Evolutionary conservation across 2,113 vertebrate species (phyloP), one percentile per base, ranked within the genome.

Genomic region (Chionomys nivalis): DNA sequence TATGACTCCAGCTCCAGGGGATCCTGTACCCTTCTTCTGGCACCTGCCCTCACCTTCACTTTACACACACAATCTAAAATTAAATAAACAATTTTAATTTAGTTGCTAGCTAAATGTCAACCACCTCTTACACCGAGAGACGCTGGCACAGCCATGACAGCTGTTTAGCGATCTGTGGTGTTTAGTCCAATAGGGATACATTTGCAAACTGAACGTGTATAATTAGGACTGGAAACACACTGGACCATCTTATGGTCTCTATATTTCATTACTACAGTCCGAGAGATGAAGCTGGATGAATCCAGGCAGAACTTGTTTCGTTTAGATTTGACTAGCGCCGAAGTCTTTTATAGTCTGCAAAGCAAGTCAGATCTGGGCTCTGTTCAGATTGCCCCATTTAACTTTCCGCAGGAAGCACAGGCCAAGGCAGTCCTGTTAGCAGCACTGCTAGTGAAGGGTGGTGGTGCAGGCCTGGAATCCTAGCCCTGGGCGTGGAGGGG

Each of bases 21-120:
- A 13, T 3, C n/a, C 52, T 13, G 9, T 24, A 17, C 14, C 61
- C 81, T 44, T 63, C 55, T 42, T 83, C 58, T 2, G n/a, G n/a
- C 13, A 39, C 63, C 81, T 24, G 24, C 42, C 58, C 24, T 2
- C n/a, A 39, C 11, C 19, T 26, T 12, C 8, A 10, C n/a, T 2
- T 73, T 39, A 11, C 36, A 42, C 31, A 4, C 58, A 31, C 31
- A 85, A 42, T 28, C 14, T 58, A 82, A 39, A 58, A 82, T 44
- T 19, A 85, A 83, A 95, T 23, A 55, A 81, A 39, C 12, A 19
- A 2, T 5, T 39, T 42, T 58, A 52, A 52, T 58, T 83, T 21
- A 21, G 58, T 85, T 85, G 28, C 58, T 63, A 83, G 13, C 78
- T 91, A 97, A 96, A 94, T 94, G 93, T 90, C 75, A 92, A 89